These are phyloP conservation scores for Dusona sp. DNA, from an alignment of 2,888 invertebrate species.

Conservation along the genomic window DNA sequence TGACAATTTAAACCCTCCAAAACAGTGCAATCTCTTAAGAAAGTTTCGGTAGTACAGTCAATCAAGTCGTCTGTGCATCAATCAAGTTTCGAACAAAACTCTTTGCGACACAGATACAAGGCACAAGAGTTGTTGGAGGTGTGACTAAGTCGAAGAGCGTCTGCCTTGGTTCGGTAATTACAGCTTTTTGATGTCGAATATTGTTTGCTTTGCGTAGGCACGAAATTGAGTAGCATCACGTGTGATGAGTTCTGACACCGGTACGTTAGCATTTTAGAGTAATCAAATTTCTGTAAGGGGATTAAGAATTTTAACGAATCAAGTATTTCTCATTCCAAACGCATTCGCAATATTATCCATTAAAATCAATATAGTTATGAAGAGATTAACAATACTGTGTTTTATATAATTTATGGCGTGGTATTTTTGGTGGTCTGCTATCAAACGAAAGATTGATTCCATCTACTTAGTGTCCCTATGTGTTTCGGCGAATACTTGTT, in stretches of 20 bases:
- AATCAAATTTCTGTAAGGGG: background rate
- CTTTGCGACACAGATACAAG: background rate
- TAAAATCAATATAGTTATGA: too few species aligned
- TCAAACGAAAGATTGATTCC: background rate
- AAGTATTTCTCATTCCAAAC: too few species aligned
- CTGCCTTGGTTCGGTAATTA: too few species aligned
- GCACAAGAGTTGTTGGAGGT: background rate
- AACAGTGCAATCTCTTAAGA: background rate
- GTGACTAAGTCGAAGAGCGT: background rate
- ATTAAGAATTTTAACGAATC: background rate
- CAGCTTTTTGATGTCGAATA: too few species aligned
- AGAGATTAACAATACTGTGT: too few species aligned
- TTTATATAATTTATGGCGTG: background rate
- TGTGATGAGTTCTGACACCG: background rate
- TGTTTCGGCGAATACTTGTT: too few species aligned
- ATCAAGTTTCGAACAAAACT: background rate
- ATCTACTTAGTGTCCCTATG: background rate
- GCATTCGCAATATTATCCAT: too few species aligned
- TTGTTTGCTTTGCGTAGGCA: background rate
- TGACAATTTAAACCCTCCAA: constrained; percentile 18
- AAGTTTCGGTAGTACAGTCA: background rate
- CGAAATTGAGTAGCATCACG: too few species aligned
- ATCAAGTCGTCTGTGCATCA: background rate
- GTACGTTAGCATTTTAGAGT: background rate
- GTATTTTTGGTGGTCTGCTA: background rate